Conservation (phyloP, 2,797 vertebrate species). For the Sciurus vulgaris region DNA sequence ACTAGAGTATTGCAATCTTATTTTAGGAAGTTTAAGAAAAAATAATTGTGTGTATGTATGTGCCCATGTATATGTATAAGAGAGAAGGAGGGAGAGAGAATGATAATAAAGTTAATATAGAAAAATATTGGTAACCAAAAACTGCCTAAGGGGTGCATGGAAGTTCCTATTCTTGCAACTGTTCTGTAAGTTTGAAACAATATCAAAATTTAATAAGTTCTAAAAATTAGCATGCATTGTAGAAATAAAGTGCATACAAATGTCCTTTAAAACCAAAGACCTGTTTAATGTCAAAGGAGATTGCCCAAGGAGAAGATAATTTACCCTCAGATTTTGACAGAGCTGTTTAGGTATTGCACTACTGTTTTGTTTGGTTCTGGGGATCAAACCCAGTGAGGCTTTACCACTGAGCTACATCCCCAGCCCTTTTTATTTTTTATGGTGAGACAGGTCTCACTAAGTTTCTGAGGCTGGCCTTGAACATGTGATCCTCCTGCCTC, state of each 20-base stretch:
- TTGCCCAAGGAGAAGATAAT: neutral
- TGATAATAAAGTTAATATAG: neutral
- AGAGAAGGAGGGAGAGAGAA: neutral
- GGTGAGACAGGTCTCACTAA: no score
- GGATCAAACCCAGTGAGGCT: no score
- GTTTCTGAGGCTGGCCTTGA: no score
- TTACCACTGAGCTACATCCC: no score
- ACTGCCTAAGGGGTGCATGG: neutral
- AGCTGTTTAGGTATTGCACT: neutral
- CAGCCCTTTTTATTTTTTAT: no score
- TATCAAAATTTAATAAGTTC: neutral
- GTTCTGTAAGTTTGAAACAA: neutral
- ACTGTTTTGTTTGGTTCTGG: neutral
- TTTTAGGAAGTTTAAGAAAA: conserved; percentile 10
- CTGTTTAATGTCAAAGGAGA: neutral
- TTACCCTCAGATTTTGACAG: neutral
- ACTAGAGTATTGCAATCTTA: neutral
- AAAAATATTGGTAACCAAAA: neutral
- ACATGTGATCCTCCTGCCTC: no score
- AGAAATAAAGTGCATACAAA: neutral
- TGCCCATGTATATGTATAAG: neutral
- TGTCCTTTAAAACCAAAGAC: neutral
- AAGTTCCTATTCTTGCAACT: neutral
- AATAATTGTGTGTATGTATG: neutral
- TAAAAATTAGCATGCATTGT: neutral